phyloP scores from a whole-genome alignment of 2,888 invertebrate species.

The Melanchra persicariae region DNA sequence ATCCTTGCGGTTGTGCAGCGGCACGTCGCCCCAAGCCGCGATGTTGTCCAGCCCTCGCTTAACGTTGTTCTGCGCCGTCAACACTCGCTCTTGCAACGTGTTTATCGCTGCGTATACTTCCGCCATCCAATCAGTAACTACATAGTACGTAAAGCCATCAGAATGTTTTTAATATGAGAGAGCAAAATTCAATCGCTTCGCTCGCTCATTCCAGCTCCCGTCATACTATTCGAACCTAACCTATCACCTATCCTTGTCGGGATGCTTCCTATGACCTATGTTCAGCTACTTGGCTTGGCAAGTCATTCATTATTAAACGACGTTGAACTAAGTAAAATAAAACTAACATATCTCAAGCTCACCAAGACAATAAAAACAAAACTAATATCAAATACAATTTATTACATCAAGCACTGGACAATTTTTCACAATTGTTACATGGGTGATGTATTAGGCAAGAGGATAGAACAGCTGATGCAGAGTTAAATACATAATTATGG shows the following conservation, averaged over 20 bases:
- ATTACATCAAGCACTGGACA: not conserved
- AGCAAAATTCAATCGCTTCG: too few relatives aligned
- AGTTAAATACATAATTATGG: too few relatives aligned
- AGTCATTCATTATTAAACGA: too few relatives aligned
- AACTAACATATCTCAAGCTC: too few relatives aligned
- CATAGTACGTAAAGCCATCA: not conserved
- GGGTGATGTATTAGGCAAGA: not conserved
- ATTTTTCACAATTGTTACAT: slow-evolving; percentile 10
- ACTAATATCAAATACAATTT: not conserved
- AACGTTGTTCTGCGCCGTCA: slow-evolving; percentile 93
- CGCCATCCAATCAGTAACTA: slow-evolving; percentile 93
- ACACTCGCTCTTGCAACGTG: slow-evolving; percentile 93
- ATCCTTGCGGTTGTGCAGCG: slow-evolving; percentile 93
- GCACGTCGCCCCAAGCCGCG: slow-evolving; percentile 93
- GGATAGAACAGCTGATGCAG: too few relatives aligned
- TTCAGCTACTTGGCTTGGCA: too few relatives aligned
- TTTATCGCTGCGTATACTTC: slow-evolving; percentile 93
- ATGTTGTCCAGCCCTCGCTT: slow-evolving; percentile 90
- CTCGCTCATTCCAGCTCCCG: too few relatives aligned
- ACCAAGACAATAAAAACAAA: not conserved
- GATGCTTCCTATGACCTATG: too few relatives aligned
- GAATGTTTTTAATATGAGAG: too few relatives aligned
- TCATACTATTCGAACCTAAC: too few relatives aligned
- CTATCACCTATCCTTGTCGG: too few relatives aligned
- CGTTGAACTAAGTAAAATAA: too few relatives aligned